Evolutionary conservation across 30 jellyfish, hydroid and myxozoan species (phyloP).

Genomic region (Hydractinia echinata): DNA sequence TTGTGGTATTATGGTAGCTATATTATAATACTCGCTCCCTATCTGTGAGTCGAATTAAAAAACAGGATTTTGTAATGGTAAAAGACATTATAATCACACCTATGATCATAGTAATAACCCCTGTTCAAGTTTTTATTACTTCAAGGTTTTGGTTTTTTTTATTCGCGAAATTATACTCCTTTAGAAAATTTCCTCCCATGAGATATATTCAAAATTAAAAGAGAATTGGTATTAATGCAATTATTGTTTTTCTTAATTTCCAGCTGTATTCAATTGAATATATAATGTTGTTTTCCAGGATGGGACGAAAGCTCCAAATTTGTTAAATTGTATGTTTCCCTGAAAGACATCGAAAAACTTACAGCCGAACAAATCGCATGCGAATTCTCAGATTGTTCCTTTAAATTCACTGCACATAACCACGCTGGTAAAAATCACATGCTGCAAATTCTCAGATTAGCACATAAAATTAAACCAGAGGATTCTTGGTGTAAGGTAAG

Average conservation of each 20-base stretch:
- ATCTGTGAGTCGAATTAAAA: no score
- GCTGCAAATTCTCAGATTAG: conserved; percentile 42
- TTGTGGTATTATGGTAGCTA: no score
- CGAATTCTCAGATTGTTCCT: conserved; percentile 40
- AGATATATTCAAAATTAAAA: no score
- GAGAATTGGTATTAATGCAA: no score
- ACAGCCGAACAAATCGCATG: conserved; percentile 60
- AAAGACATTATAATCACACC: no score
- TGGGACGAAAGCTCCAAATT: conserved; percentile 70
- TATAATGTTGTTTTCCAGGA: conserved; percentile 45
- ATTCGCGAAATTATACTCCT: no score
- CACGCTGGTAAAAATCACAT: conserved; percentile 57
- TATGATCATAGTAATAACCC: no score
- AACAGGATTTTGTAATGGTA: no score
- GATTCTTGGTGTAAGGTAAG: conserved; percentile 65
- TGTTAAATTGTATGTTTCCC: conserved; percentile 64
- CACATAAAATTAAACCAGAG: conserved; percentile 62
- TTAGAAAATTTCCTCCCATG: no score
- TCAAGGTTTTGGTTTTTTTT: no score
- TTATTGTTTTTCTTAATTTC: not conserved
- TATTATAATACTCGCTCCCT: no score
- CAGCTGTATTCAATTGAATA: not conserved
- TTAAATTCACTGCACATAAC: conserved; percentile 48
- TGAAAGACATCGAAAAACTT: conserved; percentile 50
- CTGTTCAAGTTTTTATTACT: no score